These are phyloP conservation scores for Notospermus geniculatus DNA, from an alignment of 1,140 invertebrate genomes.

Conservation along the genomic window DNA sequence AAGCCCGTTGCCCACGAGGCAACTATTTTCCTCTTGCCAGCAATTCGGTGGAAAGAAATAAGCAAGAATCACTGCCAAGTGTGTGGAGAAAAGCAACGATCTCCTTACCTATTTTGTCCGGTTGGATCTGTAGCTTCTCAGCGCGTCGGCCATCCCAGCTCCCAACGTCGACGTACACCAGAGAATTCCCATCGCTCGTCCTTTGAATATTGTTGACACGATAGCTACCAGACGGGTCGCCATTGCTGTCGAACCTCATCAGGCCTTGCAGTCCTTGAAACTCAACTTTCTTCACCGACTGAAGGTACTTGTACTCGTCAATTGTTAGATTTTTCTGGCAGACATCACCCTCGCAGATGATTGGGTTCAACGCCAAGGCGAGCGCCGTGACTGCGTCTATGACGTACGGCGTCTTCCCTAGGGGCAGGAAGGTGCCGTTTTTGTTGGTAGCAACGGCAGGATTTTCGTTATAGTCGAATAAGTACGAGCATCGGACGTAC, in stretches of 20 bases:
- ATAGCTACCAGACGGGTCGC: constrained; percentile 75
- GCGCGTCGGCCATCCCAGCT: background rate
- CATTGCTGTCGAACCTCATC: constrained; percentile 73
- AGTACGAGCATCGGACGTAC: too few species aligned
- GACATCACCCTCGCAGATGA: background rate
- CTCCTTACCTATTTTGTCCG: background rate
- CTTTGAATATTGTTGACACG: constrained; percentile 36
- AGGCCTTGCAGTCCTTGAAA: constrained; percentile 30
- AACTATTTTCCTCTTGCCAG: background rate
- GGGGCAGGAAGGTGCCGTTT: too few species aligned
- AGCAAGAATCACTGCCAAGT: background rate
- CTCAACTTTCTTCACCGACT: constrained; percentile 16
- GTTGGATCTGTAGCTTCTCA: too few species aligned
- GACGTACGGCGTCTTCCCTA: background rate
- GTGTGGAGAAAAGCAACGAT: background rate
- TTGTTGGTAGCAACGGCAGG: too few species aligned
- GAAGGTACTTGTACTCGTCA: constrained; percentile 1
- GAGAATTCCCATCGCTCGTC: background rate
- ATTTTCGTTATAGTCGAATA: too few species aligned
- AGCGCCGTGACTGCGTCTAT: constrained; percentile 18
- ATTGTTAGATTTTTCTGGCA: background rate
- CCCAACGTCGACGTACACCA: background rate
- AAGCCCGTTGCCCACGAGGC: background rate
- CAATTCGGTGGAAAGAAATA: background rate
- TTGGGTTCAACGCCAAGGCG: constrained; percentile 13